Evolutionary conservation across 2,113 vertebrate species (phyloP).

Genomic region (Himantopus leucocephalus): DNA sequence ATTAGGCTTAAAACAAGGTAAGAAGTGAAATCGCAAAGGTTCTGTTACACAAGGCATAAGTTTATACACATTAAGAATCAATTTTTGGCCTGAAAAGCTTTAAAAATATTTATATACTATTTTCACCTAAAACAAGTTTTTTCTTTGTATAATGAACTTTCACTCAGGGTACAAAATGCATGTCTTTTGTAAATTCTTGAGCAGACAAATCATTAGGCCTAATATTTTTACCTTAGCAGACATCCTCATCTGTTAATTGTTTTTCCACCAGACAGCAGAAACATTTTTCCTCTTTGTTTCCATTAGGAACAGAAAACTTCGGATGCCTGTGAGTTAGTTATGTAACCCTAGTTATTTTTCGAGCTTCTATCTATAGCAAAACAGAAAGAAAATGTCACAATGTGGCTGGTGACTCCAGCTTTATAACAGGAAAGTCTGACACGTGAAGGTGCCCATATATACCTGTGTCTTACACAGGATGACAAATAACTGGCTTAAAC

Average conservation of each 20-base stretch:
- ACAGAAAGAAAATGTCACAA: background rate
- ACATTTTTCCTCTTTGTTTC: background rate
- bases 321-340: background rate
- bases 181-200: background rate
- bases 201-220: background rate
- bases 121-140: background rate
- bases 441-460: too few relatives aligned
- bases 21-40: background rate
- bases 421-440: background rate
- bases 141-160: background rate
- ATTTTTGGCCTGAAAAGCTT: background rate
- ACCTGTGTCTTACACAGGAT: background rate
- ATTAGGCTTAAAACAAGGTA: background rate
- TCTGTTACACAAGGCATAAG: background rate
- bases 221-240: background rate
- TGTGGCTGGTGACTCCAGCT: background rate
- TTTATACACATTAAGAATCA: background rate
- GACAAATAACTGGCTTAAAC: background rate
- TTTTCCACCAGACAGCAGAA: background rate
- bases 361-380: background rate
- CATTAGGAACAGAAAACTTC: background rate
- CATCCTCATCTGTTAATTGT: background rate
- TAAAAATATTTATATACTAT: background rate
- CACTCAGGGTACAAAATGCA: background rate
- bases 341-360: background rate